Base-by-base conservation (phyloP, 1,140 invertebrate genomes). In the Plutomurus gul region DNA sequence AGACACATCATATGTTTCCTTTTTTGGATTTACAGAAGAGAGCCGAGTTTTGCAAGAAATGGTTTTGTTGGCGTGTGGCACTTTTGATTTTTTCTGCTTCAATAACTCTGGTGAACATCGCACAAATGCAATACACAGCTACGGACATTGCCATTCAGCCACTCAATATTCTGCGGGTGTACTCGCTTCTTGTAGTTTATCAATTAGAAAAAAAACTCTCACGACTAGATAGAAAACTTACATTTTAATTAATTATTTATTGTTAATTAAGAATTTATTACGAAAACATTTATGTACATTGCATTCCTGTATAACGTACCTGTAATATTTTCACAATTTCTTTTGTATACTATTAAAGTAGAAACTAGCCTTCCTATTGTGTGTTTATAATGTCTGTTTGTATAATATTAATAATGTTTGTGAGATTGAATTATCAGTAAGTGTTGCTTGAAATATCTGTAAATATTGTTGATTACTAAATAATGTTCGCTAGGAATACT, bases 41-140 rank as follows among this genome's bases (percentile, higher is more conserved):
- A 65, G 56, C 56, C 3, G 56, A 65, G 20, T 75, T 79, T 60
- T 79, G 77, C 72, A 75, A 70, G 25, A 79, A 74, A 47, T 79
- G 77, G 77, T 73, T 79, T 60, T 73, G 46, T 20, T 79, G 71
- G 77, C 30, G 77, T 37, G 47, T 75, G 16, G 43, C 37, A 0
- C 36, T 75, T 18, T 27, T 79, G 4, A 30, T 75, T 2, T 25
- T 60, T 37, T 51, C 71, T 10, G 37, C n/a, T 8, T 16, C 47
- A n/a, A 25, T 79, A 1, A 75, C 71, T 25, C n/a, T 60, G 5
- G 40, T 27, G 3, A 72, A 79, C 30, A 25, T 79, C 7, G 72
- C 72, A 13, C 77, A 79, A 46, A 40, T 79, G 71, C 77, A 79
- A 30, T 74, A 74, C 30, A 79, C 77, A 20, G 46, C 37, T 3